Conservation (phyloP, 2,888 invertebrate genomes). For the Tromatobia lineatoria region DNA sequence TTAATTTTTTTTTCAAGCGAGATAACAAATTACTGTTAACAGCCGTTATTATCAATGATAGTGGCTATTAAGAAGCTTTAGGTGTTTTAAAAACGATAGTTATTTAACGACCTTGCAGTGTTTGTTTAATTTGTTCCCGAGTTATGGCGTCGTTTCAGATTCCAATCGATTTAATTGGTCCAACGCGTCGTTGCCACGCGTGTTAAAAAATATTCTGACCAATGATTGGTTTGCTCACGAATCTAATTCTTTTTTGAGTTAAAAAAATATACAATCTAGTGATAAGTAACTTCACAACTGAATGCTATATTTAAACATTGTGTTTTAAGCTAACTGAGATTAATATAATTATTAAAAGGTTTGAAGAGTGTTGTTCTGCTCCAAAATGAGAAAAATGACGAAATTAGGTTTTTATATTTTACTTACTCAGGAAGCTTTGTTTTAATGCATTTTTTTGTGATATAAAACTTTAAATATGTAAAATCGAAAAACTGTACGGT, state of each 20-base stretch:
- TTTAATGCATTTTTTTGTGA: no score
- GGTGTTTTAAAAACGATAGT: background rate
- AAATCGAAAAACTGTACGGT: no score
- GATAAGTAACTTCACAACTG: background rate
- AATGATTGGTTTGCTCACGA: background rate
- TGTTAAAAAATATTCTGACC: background rate
- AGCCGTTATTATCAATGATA: no score
- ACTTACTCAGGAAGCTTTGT: no score
- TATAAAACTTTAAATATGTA: no score
- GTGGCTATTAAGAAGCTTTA: background rate
- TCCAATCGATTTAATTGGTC: background rate
- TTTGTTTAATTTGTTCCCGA: background rate
- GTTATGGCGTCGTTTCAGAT: background rate
- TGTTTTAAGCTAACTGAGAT: background rate
- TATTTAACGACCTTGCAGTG: background rate
- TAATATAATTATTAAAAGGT: no score
- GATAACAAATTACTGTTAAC: background rate
- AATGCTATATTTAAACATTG: background rate
- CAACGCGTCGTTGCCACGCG: background rate
- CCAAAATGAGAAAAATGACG: no score
- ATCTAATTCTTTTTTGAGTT: background rate
- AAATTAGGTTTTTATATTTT: no score
- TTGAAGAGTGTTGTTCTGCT: no score
- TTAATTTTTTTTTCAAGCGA: background rate
- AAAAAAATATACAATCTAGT: no score